phyloP scores from a whole-genome alignment of 2,797 vertebrate genomes.

The Eulemur rubriventer region DNA sequence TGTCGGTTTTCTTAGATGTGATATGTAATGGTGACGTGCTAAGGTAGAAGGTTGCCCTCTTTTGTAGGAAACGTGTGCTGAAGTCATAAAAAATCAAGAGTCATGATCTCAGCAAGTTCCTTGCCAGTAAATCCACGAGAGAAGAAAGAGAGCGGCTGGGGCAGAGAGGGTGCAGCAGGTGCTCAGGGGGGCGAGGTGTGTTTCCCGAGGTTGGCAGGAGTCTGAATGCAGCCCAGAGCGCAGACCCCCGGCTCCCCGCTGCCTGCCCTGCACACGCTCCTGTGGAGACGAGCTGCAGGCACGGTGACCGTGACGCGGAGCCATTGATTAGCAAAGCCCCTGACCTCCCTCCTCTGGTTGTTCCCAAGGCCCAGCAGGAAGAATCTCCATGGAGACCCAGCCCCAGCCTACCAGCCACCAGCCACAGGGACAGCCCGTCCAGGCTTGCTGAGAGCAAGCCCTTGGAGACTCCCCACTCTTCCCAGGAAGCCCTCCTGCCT shows the following conservation, averaged over 20 bases:
- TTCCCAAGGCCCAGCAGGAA: background rate
- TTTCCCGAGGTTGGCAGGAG: background rate
- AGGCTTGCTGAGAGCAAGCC: background rate
- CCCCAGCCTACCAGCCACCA: background rate
- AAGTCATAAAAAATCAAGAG: background rate
- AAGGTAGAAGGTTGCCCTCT: background rate
- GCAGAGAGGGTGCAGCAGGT: background rate
- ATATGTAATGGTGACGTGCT: background rate
- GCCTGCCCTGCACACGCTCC: background rate
- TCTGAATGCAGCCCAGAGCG: background rate
- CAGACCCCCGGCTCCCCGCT: background rate
- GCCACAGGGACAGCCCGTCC: background rate
- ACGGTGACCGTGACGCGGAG: background rate
- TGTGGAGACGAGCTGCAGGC: rapidly evolving
- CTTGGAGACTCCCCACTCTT: background rate
- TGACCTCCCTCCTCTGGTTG: background rate
- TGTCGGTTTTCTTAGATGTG: background rate
- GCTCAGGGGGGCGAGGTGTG: background rate
- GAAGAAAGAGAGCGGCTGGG: background rate
- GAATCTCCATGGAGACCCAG: background rate
- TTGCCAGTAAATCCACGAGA: background rate
- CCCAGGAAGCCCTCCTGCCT: background rate
- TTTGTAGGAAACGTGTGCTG: background rate
- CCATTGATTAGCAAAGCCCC: background rate
- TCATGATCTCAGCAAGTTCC: background rate